Percentiles rank a stretch among this genome's conserved stretches.
Evolutionary conservation across 2,888 invertebrate species (phyloP).

Genomic region (Barypeithes pellucidus): DNA sequence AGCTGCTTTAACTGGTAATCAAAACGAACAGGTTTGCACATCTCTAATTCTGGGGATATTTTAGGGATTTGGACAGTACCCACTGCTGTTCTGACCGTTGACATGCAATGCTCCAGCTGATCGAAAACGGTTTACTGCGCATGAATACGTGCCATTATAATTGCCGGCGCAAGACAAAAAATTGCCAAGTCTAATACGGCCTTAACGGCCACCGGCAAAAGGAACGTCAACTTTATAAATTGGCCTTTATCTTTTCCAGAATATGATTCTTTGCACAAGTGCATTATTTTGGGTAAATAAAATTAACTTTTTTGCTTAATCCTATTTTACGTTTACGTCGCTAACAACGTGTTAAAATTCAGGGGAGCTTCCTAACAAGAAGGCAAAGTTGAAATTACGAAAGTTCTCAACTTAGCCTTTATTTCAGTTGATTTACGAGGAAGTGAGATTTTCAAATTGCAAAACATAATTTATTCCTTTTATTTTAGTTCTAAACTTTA

Average conservation of each 20-base stretch:
- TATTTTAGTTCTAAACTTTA: not conserved
- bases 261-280: not conserved
- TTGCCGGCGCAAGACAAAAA: no score
- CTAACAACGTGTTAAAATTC: slow-evolving; percentile 9
- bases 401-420: slow-evolving; percentile 9
- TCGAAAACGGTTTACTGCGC: no score
- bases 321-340: not conserved
- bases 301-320: not conserved
- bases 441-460: not conserved
- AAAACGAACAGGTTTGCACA: no score
- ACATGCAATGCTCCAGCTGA: no score
- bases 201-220: no score
- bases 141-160: no score
- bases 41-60: no score
- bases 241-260: not conserved
- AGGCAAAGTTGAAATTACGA: slow-evolving; percentile 6
- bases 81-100: no score
- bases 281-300: not conserved
- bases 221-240: no score
- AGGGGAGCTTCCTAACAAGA: not conserved
- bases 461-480: slow-evolving; percentile 12
- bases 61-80: no score
- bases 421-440: slow-evolving; percentile 16
- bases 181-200: no score
- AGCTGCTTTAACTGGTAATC: no score